Base-by-base conservation (phyloP, 1,140 invertebrate genomes). In the Megalopta genalis region DNA sequence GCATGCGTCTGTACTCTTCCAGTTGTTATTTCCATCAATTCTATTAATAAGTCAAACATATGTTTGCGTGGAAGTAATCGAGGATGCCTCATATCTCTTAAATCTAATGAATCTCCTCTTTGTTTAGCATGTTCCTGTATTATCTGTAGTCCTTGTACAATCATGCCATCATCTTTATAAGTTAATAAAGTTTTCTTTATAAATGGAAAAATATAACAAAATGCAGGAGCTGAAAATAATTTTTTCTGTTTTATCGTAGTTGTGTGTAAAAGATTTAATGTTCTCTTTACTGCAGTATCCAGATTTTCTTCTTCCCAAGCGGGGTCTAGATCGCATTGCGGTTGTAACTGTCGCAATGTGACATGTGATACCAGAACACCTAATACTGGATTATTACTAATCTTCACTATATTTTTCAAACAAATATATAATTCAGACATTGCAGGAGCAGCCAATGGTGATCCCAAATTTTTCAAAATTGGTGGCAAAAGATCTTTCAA, bases 141-240 rank as follows among this genome's bases (percentile, higher is more conserved):
- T 46, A 98, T 93, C 79, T 96, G 94, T 42, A 98, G 91, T 9
- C 94, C 95, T 74, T 94, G 94, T 62, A 95, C 90, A 37, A 96
- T 93, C 77, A 95, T 91, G 25, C 92, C 87, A 65, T 96, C 95
- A 81, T 96, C 94, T 54, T 93, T 92, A 67, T 90, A 91, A 0
- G 92, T 92, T 10, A 93, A 88, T 46, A 97, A 86, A 74, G 96
- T 95, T 81, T 94, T 93, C 77, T 95, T 95, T 6, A 99, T 91
- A 74, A 98, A 94, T 9, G 97, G 96, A 90, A 98, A 98, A 32
- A 95, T 94, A 88, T 97, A 98, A 57, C 96, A 95, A 92, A 98
- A 98, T 0, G 95, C 95, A 3, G 97, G 95, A 0, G 95, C 95
- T 6, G 94, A 94, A 57, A 97, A 94, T 54, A 94, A 84, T 81